A percentile compares a stretch with the other conserved stretches of the same genome.
These are phyloP conservation scores for Styela clava DNA, from an alignment of 23 tunicate genomes.

Conservation along the genomic window DNA sequence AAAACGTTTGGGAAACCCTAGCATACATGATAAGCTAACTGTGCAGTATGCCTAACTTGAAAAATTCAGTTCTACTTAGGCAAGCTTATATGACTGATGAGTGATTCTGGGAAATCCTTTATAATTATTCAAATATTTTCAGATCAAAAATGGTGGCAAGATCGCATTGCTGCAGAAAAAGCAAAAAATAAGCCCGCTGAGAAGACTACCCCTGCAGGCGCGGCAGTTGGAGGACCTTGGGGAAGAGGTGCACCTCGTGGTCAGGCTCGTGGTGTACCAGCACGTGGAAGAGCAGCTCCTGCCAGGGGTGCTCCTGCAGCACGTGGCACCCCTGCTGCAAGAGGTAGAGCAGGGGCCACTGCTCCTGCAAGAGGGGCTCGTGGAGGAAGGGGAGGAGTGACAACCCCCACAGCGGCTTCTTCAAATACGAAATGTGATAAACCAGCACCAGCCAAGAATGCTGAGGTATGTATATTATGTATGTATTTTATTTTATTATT, in stretches of 20 bases:
- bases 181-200: slow-evolving; percentile 37
- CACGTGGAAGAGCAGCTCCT: slow-evolving; percentile 49
- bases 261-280: slow-evolving; percentile 22
- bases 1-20: too few relatives aligned
- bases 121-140: not conserved
- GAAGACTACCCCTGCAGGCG: slow-evolving; percentile 20
- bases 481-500: too few relatives aligned
- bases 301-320: slow-evolving; percentile 35
- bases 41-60: too few relatives aligned
- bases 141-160: slow-evolving; percentile 92
- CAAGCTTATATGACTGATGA: too few relatives aligned
- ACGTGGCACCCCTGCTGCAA: slow-evolving; percentile 40
- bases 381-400: slow-evolving; percentile 47
- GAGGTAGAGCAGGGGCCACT: slow-evolving; percentile 34
- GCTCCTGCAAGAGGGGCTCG: slow-evolving; percentile 30
- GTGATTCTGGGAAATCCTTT: too few relatives aligned
- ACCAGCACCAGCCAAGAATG: slow-evolving; percentile 27
- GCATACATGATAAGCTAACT: too few relatives aligned
- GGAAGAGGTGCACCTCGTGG: slow-evolving; percentile 26
- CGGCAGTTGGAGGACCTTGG: slow-evolving; percentile 17
- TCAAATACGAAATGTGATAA: slow-evolving; percentile 41
- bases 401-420: slow-evolving; percentile 41
- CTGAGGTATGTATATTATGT: not conserved
- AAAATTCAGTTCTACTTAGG: too few relatives aligned
- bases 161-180: slow-evolving; percentile 48